Conservation (phyloP, 2,113 vertebrate genomes). For the Motacilla tschutschensis region DNA sequence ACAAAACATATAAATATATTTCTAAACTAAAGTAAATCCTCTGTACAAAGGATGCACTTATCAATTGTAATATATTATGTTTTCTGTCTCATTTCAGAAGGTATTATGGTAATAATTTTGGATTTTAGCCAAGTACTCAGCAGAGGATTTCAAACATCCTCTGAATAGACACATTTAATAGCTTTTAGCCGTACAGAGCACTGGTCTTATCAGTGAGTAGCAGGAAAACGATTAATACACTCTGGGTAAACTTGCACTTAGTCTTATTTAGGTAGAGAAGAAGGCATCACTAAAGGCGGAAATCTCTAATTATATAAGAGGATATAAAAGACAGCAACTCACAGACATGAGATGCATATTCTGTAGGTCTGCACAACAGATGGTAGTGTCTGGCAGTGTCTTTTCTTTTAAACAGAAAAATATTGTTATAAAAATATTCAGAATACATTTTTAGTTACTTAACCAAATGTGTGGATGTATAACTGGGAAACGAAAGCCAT, state of each 20-base stretch:
- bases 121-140: constrained; percentile 69
- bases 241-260: constrained; percentile 66
- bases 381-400: constrained; percentile 78
- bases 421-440: constrained; percentile 82
- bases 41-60: constrained; percentile 62
- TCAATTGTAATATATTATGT: constrained; percentile 69
- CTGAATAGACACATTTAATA: constrained; percentile 69
- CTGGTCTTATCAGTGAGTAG: constrained; percentile 69
- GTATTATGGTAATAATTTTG: constrained; percentile 78
- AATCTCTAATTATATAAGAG: constrained; percentile 77
- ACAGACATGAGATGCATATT: constrained; percentile 73
- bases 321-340: constrained; percentile 72
- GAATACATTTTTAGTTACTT: constrained; percentile 77
- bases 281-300: constrained; percentile 57
- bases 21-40: constrained; percentile 58
- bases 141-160: constrained; percentile 68
- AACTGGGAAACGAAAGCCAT: constrained; percentile 63
- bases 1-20: constrained; percentile 55
- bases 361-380: constrained; percentile 79
- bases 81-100: constrained; percentile 74
- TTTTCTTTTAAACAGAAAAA: constrained; percentile 76
- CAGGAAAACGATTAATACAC: constrained; percentile 75
- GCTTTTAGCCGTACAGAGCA: constrained; percentile 64
- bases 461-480: constrained; percentile 72
- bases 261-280: constrained; percentile 67